Conservation (phyloP, 2,797 vertebrate species). For the Bucorvus abyssinicus region DNA sequence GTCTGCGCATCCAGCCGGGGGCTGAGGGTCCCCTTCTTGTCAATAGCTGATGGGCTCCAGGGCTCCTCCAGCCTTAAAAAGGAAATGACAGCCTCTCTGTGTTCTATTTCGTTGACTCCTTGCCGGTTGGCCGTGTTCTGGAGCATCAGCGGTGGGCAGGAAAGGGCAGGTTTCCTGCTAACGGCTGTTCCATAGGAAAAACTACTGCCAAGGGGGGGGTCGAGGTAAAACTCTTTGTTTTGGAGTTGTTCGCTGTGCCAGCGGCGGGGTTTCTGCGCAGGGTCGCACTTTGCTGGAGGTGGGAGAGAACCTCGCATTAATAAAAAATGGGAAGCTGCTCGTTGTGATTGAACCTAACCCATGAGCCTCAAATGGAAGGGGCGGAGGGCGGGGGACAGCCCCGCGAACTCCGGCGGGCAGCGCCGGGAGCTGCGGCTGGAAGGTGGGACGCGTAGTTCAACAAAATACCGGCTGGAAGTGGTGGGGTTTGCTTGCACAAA, state of each 20-base stretch:
- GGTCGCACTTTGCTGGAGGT: neutral
- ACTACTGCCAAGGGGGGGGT: neutral
- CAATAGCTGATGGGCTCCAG: conserved; percentile 30
- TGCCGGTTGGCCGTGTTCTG: neutral
- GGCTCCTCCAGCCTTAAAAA: conserved; percentile 60
- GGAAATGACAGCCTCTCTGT: conserved; percentile 19
- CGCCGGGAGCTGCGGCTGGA: neutral
- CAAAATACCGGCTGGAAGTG: neutral
- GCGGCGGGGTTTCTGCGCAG: neutral
- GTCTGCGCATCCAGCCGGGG: neutral
- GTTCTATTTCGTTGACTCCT: neutral
- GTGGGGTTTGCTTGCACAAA: conserved; percentile 4
- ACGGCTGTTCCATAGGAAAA: neutral
- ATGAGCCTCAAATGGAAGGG: neutral
- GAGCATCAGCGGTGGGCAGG: neutral
- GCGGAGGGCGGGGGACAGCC: neutral
- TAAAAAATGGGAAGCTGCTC: neutral
- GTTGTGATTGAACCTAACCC: neutral
- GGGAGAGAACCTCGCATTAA: neutral
- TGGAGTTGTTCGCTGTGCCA: neutral
- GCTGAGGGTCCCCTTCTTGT: conserved; percentile 47
- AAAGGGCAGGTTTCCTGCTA: neutral
- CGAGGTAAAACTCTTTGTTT: neutral
- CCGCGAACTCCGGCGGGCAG: neutral
- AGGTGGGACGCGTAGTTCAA: neutral